phyloP scores from a whole-genome alignment of 2,113 vertebrate genomes.

The Mormyrus lacerda region DNA sequence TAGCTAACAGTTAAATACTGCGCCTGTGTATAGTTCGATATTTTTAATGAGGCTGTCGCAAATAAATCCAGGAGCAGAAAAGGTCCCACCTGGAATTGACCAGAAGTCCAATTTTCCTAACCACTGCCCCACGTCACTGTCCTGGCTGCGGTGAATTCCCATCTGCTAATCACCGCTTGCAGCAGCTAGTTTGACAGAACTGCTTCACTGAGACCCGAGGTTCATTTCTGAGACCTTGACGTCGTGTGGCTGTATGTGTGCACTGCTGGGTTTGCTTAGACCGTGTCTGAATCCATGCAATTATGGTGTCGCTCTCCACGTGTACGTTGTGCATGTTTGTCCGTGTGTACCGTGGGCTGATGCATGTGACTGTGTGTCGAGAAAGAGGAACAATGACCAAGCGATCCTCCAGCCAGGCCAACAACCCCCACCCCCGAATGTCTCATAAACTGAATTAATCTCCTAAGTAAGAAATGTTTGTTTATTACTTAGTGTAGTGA shows the following conservation, averaged over 20 bases:
- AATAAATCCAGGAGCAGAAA: neutral
- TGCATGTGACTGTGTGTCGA: neutral
- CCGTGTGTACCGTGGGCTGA: neutral
- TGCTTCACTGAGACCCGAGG: neutral
- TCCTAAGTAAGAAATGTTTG: neutral
- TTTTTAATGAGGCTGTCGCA: neutral
- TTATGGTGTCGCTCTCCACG: neutral
- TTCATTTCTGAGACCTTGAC: neutral
- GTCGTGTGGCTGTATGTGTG: neutral
- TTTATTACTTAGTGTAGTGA: neutral
- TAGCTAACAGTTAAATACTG: neutral
- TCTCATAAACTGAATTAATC: neutral
- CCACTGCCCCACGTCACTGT: neutral
- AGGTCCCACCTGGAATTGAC: neutral
- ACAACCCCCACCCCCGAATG: neutral
- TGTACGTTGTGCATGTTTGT: neutral
- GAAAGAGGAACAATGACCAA: neutral
- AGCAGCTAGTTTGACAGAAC: neutral
- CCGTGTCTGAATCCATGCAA: neutral
- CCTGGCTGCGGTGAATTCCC: neutral
- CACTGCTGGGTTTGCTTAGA: neutral
- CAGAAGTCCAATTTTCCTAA: slow-evolving; percentile 4
- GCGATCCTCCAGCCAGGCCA: neutral
- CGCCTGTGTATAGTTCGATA: neutral
- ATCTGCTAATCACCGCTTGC: neutral